phyloP scores from a whole-genome alignment of 2,888 invertebrate species.

The Epinotia brunnichana region DNA sequence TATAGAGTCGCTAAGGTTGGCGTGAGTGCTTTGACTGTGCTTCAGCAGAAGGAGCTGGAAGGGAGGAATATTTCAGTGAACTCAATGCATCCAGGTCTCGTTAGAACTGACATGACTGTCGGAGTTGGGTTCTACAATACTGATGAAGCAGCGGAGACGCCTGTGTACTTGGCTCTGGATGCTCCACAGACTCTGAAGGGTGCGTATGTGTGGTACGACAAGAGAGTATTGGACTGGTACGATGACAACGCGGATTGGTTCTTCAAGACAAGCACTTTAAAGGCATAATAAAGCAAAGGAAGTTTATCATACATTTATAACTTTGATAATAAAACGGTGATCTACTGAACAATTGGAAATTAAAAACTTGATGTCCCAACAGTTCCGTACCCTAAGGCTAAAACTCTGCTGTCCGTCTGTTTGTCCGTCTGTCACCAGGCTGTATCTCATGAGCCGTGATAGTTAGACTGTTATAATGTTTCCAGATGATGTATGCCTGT shows the following conservation, averaged over 20 bases:
- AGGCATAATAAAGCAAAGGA: background rate
- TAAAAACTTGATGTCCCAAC: background rate
- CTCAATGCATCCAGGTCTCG: slow-evolving; percentile 89
- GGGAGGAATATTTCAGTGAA: slow-evolving; percentile 84
- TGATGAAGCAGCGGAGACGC: slow-evolving; percentile 83
- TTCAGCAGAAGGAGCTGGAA: slow-evolving; percentile 85
- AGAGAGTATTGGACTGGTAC: slow-evolving; percentile 83
- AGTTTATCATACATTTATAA: too few species aligned
- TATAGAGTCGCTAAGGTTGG: slow-evolving; percentile 89
- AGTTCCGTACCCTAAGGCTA: too few species aligned
- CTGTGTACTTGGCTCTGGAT: slow-evolving; percentile 80
- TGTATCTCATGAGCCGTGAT: too few species aligned
- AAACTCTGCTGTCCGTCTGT: too few species aligned
- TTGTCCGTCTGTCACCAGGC: too few species aligned
- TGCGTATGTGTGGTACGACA: slow-evolving; percentile 86
- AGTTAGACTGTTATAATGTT: too few species aligned
- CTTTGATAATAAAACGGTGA: background rate
- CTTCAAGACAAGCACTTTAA: slow-evolving; percentile 54
- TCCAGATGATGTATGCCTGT: too few species aligned
- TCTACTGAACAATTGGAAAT: too few species aligned
- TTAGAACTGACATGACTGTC: slow-evolving; percentile 89
- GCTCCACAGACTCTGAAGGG: slow-evolving; percentile 83
- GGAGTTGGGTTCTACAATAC: slow-evolving; percentile 83
- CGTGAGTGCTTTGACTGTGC: slow-evolving; percentile 85
- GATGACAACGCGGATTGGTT: slow-evolving; percentile 64